Percentiles rank a stretch among this genome's conserved stretches.
These are phyloP conservation scores for Monarcha castaneiventris DNA, from an alignment of 2,113 vertebrate species.

Conservation along the genomic window DNA sequence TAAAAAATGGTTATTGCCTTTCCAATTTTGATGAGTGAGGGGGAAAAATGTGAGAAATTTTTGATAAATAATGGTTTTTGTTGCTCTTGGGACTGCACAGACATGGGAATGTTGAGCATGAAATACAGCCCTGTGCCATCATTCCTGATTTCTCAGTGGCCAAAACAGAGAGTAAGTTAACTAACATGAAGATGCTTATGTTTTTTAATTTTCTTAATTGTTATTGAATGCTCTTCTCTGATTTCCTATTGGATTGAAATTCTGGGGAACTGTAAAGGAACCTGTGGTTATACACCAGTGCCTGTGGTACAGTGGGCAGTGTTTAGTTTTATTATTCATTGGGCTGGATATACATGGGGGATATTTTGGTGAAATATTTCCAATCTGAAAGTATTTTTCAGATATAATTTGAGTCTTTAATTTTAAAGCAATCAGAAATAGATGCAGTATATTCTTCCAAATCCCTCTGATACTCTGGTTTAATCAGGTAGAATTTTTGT, in stretches of 20 bases:
- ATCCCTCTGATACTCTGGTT: background rate
- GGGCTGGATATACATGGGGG: too few relatives aligned
- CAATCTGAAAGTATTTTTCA: background rate
- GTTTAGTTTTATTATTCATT: background rate
- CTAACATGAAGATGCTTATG: background rate
- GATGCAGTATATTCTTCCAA: background rate
- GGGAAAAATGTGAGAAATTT: background rate
- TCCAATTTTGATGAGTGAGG: background rate
- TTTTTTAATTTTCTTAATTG: background rate
- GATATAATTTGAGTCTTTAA: background rate
- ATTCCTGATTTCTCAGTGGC: background rate
- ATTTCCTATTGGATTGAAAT: background rate
- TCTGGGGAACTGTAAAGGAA: background rate
- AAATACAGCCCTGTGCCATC: background rate
- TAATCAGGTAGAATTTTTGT: background rate
- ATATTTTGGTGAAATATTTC: background rate
- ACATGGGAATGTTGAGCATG: fast-evolving
- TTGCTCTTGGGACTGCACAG: background rate
- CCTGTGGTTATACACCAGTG: background rate
- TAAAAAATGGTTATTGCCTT: background rate
- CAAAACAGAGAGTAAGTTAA: background rate
- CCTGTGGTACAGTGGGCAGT: background rate
- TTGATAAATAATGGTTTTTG: background rate
- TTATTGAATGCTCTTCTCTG: background rate
- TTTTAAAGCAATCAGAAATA: background rate